These are phyloP conservation scores for Tragopan temminckii DNA, from an alignment of 2,797 vertebrate species.

Conservation along the genomic window DNA sequence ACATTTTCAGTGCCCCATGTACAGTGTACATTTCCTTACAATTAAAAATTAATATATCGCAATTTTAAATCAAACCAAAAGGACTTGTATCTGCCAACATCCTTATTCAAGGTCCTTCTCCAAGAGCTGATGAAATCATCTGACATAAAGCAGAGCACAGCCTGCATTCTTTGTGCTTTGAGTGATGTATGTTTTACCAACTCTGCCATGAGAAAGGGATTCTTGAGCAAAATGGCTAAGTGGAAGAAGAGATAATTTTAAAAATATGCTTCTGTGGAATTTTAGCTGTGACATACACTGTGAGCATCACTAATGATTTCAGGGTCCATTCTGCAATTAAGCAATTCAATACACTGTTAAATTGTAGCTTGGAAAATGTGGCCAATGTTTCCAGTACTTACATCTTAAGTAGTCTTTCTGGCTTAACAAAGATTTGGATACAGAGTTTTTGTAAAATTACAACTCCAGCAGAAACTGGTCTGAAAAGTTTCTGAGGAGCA, in stretches of 20 bases:
- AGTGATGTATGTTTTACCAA: slow-evolving; percentile 22
- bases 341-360: neutral
- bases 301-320: neutral
- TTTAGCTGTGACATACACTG: neutral
- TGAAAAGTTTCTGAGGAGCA: neutral
- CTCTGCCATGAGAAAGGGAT: slow-evolving; percentile 20
- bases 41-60: neutral
- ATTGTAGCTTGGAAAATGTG: neutral
- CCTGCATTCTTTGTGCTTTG: slow-evolving; percentile 29
- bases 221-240: slow-evolving; percentile 16
- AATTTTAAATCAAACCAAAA: slow-evolving; percentile 30
- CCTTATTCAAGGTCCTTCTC: slow-evolving; percentile 10
- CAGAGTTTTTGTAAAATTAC: neutral
- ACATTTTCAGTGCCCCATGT: neutral
- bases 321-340: neutral
- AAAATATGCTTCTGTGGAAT: slow-evolving; percentile 33
- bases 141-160: slow-evolving; percentile 57
- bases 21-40: neutral
- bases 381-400: neutral
- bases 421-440: neutral
- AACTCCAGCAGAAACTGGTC: neutral
- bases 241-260: neutral
- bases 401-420: neutral
- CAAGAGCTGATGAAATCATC: slow-evolving; percentile 43
- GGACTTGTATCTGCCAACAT: slow-evolving; percentile 14